Base-by-base conservation (phyloP, 2,797 vertebrate genomes). In the Hyperoplus lanceolatus region DNA sequence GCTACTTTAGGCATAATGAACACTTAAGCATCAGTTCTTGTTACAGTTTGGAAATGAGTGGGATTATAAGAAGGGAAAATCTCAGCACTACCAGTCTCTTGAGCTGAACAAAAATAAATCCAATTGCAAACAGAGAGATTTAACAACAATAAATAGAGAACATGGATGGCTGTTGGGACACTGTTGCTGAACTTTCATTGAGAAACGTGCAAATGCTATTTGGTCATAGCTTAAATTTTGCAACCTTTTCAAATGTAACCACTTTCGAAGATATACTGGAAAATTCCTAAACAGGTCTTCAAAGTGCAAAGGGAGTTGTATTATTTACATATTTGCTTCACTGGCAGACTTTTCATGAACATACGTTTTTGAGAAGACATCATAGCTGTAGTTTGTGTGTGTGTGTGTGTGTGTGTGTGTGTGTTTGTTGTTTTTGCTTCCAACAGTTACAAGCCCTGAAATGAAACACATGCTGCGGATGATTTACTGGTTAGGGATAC, bases 401-500 rank as follows among this genome's bases (percentile, higher is more conserved):
- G 21, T 21, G 21, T 21, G 21, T 21, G 21, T 21, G 21, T 21
- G 21, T 21, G 21, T 21, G 21, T 21, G 21, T 21, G 21, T 21
- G 12, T 9, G 38, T 58, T 58, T 58, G 55, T 16, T 63, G 5
- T 49, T 65, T 68, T 69, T 54, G 50, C 45, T 66, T 15, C 60
- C 59, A 70, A 48, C n/a, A 62, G 16, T 41, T 60, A 80, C 73
- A 62, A 73, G 6, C 66, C 49, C 49, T 8, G 62, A 68, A 67
- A 48, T 75, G 65, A 84, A 83, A 71, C 70, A 66, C 66, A 75
- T 61, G 50, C 69, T 72, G 39, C 41, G 58, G 71, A 75, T 74
- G 46, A 78, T 75, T 21, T 83, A 72, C 70, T 61, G 53, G 38
- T 72, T 58, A 39, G 59, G 8, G 38, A 70, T 70, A 82, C 36